phyloP scores from a whole-genome alignment of 2,797 vertebrate genomes.

The Taenioides sp. region DNA sequence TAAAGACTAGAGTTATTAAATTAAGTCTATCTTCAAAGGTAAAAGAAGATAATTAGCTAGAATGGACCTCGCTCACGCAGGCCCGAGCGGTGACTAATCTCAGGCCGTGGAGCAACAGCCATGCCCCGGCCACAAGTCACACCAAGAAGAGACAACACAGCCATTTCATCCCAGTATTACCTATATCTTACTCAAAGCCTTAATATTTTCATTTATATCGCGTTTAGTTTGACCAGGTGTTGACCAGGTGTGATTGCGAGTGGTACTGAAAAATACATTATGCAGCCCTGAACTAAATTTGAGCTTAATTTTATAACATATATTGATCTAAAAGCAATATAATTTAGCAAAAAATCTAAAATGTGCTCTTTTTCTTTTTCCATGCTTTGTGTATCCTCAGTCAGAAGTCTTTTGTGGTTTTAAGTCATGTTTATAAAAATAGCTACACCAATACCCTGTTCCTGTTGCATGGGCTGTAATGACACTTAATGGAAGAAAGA shows the following conservation, averaged over 20 bases:
- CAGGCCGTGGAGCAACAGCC: conserved; percentile 50
- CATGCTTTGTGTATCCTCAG: not conserved
- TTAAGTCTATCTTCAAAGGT: not conserved
- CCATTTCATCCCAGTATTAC: not conserved
- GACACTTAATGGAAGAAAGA: not conserved
- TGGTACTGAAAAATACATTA: not conserved
- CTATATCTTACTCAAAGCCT: not conserved
- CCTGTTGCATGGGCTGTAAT: conserved; percentile 41
- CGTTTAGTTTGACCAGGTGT: not conserved
- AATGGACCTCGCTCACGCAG: conserved; percentile 36
- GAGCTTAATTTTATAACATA: not conserved
- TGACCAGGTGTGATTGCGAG: not conserved
- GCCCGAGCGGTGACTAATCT: conserved; percentile 62
- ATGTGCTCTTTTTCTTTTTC: not conserved
- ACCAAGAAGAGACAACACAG: not conserved
- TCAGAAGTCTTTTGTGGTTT: not conserved
- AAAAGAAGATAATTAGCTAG: not conserved
- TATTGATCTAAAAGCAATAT: not conserved
- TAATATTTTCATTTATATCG: not conserved
- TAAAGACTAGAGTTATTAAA: not conserved
- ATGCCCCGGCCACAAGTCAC: conserved; percentile 11
- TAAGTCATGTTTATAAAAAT: conserved; percentile 37
- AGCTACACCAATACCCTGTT: conserved; percentile 19
- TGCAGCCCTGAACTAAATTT: not conserved
- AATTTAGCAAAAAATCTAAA: not conserved